Conservation (phyloP, 2,797 vertebrate genomes). For the Xerus rutilus region DNA sequence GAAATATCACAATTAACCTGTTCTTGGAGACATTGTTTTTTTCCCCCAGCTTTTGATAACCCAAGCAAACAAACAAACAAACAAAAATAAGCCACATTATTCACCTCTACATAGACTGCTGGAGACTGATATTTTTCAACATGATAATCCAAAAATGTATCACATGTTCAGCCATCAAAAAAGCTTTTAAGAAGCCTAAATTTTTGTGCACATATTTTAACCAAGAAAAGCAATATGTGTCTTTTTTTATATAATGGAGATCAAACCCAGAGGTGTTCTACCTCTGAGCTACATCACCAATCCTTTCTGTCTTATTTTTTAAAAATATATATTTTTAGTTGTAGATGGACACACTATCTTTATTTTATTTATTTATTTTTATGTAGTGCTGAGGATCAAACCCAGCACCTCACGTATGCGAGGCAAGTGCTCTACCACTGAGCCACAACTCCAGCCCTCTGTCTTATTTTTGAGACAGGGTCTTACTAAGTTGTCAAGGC, state of each 20-base stretch:
- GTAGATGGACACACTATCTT: too few relatives aligned
- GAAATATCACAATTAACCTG: background rate
- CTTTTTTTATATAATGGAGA: background rate
- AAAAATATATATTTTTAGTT: too few relatives aligned
- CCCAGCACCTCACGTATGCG: too few relatives aligned
- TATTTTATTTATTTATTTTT: too few relatives aligned
- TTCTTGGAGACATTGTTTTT: background rate
- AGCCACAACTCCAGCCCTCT: too few relatives aligned
- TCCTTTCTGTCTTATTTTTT: too few relatives aligned
- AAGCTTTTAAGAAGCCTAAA: background rate
- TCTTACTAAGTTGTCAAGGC: too few relatives aligned
- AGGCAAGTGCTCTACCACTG: too few relatives aligned
- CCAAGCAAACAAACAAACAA: background rate
- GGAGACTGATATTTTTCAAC: background rate
- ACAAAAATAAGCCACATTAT: background rate
- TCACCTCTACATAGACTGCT: background rate
- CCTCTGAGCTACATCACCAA: background rate
- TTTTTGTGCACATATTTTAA: background rate
- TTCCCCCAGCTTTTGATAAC: background rate
- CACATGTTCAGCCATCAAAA: background rate
- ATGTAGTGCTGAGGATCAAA: too few relatives aligned
- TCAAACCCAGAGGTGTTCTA: background rate
- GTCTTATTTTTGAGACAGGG: too few relatives aligned
- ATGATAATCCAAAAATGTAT: constrained; percentile 1
- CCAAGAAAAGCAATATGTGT: background rate